Base-by-base conservation (phyloP, 2,113 vertebrate species). In the Dunckerocampus dactyliophorus region DNA sequence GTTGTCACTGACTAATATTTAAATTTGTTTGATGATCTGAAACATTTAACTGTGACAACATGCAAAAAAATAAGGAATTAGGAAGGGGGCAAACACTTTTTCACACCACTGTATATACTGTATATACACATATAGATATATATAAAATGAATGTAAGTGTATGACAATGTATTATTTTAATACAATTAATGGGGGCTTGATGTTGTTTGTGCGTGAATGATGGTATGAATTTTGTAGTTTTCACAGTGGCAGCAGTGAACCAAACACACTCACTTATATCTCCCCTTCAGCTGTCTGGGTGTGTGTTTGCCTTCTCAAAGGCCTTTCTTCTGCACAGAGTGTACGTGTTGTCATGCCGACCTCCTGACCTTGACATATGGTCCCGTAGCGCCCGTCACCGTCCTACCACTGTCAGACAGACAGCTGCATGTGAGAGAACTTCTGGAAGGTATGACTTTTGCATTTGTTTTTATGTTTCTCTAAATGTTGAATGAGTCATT, bases 341-440 rank as follows among this genome's bases (percentile, higher is more conserved):
- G 46, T 15, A 46, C n/a, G 45, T 47, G 42, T 22, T 22, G 19
- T 65, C 37, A 51, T 61, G 15, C 68, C 24, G 51, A 43, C 65
- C 59, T 24, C 47, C 68, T 68, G 66, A 80, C 72, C 81, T 51
- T 37, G 20, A 62, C 75, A 76, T 49, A 28, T 74, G 75, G 62
- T 65, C 61, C 31, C 16, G 7, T 49, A 3, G n/a, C 17, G n/a
- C 47, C 39, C 39, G 1, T 20, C 47, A 3, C 17, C n/a, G 17
- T 8, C 47, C 47, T 8, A 20, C 16, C 47, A 20, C 13, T 3
- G 37, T 12, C 19, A 12, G 20, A 20, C 39, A 22, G 42, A 58
- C 39, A 58, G 47, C 31, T 28, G 21, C 62, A 57, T 54, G 69
- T 69, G 59, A 55, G n/a, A 19, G 16, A 28, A 34, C 31, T 50